phyloP scores from a whole-genome alignment of 2,797 vertebrate genomes.

The Poecilia picta region DNA sequence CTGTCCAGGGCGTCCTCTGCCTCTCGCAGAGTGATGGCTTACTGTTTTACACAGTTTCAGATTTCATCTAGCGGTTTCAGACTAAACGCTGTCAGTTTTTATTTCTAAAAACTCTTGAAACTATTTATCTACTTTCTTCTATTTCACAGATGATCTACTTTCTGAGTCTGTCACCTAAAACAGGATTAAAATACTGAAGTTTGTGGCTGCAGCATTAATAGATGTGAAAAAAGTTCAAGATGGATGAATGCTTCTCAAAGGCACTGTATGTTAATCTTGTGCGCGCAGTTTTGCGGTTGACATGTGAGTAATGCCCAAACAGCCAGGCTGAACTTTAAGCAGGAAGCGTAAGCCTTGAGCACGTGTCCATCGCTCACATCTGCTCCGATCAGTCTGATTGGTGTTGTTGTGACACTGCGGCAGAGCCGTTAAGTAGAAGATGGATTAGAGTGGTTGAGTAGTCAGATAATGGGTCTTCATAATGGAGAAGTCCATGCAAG shows the following conservation, averaged over 20 bases:
- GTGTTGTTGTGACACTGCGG: slow-evolving; percentile 56
- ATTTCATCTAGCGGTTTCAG: not conserved
- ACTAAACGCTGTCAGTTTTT: not conserved
- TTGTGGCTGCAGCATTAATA: not conserved
- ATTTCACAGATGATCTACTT: not conserved
- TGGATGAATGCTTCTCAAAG: not conserved
- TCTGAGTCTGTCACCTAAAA: not conserved
- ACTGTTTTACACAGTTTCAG: not conserved
- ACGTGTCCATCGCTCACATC: slow-evolving; percentile 52
- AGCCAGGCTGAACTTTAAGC: slow-evolving; percentile 19
- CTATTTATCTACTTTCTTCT: not conserved
- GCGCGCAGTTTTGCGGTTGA: slow-evolving; percentile 12
- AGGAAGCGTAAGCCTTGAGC: slow-evolving; percentile 17
- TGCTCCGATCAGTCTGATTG: slow-evolving; percentile 46
- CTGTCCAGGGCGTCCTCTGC: not conserved
- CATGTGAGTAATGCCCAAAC: slow-evolving; percentile 30
- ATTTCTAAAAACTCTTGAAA: not conserved
- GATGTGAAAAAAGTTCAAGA: not conserved
- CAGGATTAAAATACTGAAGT: not conserved
- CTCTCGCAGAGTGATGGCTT: not conserved
- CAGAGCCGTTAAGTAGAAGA: slow-evolving; percentile 53
- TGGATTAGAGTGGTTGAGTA: slow-evolving; percentile 44
- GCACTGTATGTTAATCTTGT: slow-evolving; percentile 10
- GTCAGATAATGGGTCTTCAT: slow-evolving; percentile 63
- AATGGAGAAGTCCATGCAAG: slow-evolving; percentile 69